Percentiles rank a stretch among this genome's conserved stretches.
Conservation (phyloP, 2,888 invertebrate species). For the Dasysyrphus albostriatus region DNA sequence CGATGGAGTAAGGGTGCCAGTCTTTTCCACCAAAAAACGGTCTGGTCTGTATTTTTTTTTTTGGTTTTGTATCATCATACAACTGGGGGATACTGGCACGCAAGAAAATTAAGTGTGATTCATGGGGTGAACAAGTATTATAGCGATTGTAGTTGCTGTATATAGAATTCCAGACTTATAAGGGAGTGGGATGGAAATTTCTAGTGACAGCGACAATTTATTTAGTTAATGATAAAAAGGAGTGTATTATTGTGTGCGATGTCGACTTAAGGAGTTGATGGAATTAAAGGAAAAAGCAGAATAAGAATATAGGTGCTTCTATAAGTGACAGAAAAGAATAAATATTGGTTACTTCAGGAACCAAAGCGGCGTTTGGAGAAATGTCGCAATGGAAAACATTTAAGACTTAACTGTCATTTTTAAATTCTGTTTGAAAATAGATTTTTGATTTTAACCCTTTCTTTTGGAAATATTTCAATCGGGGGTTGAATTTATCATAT, state of each 20-base stretch:
- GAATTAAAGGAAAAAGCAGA: background rate
- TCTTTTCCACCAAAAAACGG: background rate
- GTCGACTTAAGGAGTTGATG: background rate
- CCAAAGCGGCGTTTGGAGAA: background rate
- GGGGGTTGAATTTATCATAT: too few species aligned
- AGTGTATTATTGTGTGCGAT: conserved; percentile 28
- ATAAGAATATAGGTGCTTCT: background rate
- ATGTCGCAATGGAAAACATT: background rate
- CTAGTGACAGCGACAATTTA: conserved; percentile 33
- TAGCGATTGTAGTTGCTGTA: background rate
- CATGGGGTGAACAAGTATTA: conserved; percentile 28
- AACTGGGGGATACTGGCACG: conserved; percentile 20
- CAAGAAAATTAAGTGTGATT: conserved; percentile 29
- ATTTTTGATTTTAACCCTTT: too few species aligned
- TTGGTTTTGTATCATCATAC: background rate
- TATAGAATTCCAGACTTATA: conserved; percentile 10
- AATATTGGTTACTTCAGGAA: background rate
- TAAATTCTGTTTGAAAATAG: too few species aligned
- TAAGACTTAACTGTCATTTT: background rate
- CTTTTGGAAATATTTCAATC: too few species aligned
- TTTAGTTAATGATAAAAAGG: conserved; percentile 29
- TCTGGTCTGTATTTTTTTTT: background rate
- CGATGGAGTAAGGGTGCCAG: background rate
- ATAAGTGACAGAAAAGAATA: background rate
- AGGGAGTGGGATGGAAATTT: conserved; percentile 28